Evolutionary conservation across 2,797 vertebrate genomes (phyloP).

Genomic region (Euphonia xanthogaster): DNA sequence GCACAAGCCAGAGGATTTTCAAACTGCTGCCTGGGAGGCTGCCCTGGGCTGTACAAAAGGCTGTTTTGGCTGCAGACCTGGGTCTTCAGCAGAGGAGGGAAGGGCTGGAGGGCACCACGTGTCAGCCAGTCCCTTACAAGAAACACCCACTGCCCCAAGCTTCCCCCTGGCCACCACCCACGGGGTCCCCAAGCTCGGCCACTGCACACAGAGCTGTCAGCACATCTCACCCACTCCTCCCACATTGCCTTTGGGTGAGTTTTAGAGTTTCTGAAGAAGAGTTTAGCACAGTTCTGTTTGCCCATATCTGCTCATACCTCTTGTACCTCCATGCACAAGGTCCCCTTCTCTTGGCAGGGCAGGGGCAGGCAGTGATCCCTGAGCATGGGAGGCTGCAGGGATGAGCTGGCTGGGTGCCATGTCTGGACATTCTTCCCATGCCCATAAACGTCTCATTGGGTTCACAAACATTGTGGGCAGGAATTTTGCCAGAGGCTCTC

Average conservation of each 20-base stretch:
- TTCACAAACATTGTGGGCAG: not conserved
- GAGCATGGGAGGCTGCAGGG: fast-evolving
- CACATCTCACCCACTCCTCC: not conserved
- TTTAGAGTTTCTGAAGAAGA: not conserved
- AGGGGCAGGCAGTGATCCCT: not conserved
- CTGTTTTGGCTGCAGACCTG: not conserved
- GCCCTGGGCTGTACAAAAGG: not conserved
- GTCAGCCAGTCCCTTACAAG: not conserved
- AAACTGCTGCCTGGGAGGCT: not conserved
- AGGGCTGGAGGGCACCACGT: not conserved
- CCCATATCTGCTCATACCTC: fast-evolving
- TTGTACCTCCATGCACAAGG: fast-evolving
- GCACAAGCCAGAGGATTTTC: not conserved
- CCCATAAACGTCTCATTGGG: not conserved
- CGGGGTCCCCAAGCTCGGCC: not conserved
- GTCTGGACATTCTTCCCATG: fast-evolving
- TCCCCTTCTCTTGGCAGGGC: fast-evolving
- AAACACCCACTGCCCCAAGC: fast-evolving
- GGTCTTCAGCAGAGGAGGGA: not conserved
- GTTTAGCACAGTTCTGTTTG: not conserved
- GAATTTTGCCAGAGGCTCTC: not conserved
- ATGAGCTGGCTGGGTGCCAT: fast-evolving
- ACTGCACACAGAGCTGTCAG: not conserved
- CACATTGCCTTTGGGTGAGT: not conserved
- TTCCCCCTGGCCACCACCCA: not conserved